Base-by-base conservation (phyloP, 2,888 invertebrate genomes). In the Synanthedon vespiformis region DNA sequence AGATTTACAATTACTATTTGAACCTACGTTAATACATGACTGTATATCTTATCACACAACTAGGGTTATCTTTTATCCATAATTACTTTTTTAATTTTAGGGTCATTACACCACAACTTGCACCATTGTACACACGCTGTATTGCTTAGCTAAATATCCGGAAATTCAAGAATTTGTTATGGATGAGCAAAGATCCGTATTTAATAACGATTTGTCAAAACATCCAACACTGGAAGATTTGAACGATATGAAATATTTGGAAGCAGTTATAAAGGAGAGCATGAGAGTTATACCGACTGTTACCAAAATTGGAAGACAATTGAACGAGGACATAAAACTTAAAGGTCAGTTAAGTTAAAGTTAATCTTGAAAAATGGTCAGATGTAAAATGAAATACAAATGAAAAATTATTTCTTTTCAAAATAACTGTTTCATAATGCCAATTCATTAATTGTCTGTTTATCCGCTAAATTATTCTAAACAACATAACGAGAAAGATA, bases 241-340 rank as follows among this genome's bases (percentile, higher is more conserved):
- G 34, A 62, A 57, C 22, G 58, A 70, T 53, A 72, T 72, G 70
- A 70, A 70, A 53, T 72, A 70, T 53, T 61, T 72, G 0, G 70
- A 72, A 54, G 67, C 66, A 2, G 64, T 65, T 12, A 67, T 70
- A 16, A 71, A 71, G 52, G 71, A 71, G 53, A 66, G 63, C 48
- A 64, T 70, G 27, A 57, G 71, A 2, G 55, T 62, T 14, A 62
- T 70, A 51, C 70, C 69, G 5, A 68, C 69, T 3, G 61, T 70
- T 5, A 61, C 70, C 0, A 71, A 68, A 56, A 66, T 70, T 50
- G 66, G 66, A 40, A 60, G 71, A 50, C 64, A 65, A 52, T 56
- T 71, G 11, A 56, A 65, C 40, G 57, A 63, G 11, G 67, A 71
- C 55, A 54, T 70, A 5, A 53, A 55, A n/a, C 56, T 70, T 18